Evolutionary conservation across 2,888 invertebrate genomes (phyloP).

Genomic region (Napeogenes inachia): DNA sequence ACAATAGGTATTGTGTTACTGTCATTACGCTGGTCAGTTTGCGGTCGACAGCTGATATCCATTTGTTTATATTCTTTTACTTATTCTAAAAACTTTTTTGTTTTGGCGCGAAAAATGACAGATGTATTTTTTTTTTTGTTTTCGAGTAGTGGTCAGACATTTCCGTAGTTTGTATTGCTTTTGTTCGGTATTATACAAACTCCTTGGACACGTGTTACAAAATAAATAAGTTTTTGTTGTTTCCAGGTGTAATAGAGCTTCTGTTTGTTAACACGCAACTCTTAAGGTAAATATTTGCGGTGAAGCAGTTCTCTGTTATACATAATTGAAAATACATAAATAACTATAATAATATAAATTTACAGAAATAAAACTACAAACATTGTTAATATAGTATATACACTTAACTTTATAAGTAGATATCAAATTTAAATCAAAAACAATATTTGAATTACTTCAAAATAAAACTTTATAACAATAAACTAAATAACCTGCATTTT

Average conservation of each 20-base stretch:
- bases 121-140: slow-evolving; percentile 43
- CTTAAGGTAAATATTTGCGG: slow-evolving; percentile 18
- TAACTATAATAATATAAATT: too few species aligned
- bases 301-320: not conserved
- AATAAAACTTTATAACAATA: not conserved
- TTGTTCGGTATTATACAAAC: slow-evolving; percentile 39
- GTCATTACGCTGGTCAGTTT: slow-evolving; percentile 43
- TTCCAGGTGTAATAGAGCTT: slow-evolving; percentile 38
- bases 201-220: slow-evolving; percentile 46
- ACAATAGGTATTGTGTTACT: slow-evolving; percentile 29
- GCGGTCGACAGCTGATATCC: slow-evolving; percentile 58
- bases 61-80: slow-evolving; percentile 12
- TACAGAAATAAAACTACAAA: too few species aligned
- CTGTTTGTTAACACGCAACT: slow-evolving; percentile 18
- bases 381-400: too few species aligned
- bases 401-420: too few species aligned
- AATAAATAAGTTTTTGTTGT: slow-evolving; percentile 36
- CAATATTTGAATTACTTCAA: too few species aligned
- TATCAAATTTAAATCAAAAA: too few species aligned
- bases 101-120: slow-evolving; percentile 55
- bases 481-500: slow-evolving; percentile 1
- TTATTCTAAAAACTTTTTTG: slow-evolving; percentile 10
- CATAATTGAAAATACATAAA: not conserved
- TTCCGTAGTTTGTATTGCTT: slow-evolving; percentile 37
- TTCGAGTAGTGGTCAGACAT: slow-evolving; percentile 38